Evolutionary conservation across 2,797 vertebrate species (phyloP).

Genomic region (Artibeus jamaicensis): DNA sequence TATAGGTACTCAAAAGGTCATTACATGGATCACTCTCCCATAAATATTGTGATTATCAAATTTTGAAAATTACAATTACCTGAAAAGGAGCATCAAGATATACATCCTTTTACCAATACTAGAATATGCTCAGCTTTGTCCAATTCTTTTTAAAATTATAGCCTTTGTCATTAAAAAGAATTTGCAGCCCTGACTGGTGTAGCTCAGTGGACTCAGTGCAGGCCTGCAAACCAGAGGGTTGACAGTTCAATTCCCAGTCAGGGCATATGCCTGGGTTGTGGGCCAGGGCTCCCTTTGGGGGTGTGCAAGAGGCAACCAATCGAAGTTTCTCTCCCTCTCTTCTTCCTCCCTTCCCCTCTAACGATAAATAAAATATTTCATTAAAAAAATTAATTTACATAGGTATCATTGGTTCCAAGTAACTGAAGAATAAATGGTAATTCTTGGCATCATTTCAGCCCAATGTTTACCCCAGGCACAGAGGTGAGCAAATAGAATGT

Average conservation of each 20-base stretch:
- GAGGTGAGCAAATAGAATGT: conserved; percentile 18
- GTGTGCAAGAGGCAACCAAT: too few species aligned
- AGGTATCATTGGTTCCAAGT: neutral
- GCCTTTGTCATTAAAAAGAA: neutral
- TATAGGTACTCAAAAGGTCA: neutral
- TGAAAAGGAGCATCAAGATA: conserved; percentile 31
- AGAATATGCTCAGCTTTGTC: conserved; percentile 17
- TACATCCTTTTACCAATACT: conserved; percentile 16
- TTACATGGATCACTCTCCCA: neutral
- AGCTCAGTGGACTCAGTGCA: too few species aligned
- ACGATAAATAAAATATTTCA: neutral
- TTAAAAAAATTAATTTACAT: neutral
- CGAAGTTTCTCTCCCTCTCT: too few species aligned
- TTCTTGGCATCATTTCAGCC: neutral
- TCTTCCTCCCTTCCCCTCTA: too few species aligned
- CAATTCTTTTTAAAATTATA: neutral
- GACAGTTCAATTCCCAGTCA: too few species aligned
- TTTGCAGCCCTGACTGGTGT: neutral
- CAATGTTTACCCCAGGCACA: neutral
- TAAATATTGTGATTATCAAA: neutral
- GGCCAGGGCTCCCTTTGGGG: too few species aligned
- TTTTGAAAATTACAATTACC: conserved; percentile 20
- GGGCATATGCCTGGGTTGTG: too few species aligned
- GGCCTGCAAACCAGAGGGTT: too few species aligned
- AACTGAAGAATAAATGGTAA: conserved; percentile 16